Percentiles rank a stretch among this genome's conserved stretches.
Conservation (phyloP, 1,140 invertebrate genomes). For the Euura saliciscinereae region DNA sequence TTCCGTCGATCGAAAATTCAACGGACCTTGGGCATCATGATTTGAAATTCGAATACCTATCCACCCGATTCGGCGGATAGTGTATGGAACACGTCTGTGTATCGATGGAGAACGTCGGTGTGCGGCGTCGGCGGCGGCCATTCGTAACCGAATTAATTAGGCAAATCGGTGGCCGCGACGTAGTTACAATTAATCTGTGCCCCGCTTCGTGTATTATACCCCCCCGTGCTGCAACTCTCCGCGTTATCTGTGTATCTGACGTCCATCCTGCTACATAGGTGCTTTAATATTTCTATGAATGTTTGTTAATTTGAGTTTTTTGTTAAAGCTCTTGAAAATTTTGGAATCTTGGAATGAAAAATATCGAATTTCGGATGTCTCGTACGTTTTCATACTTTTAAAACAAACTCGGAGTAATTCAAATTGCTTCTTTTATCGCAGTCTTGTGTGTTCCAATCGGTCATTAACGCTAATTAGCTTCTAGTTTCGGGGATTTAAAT, state of each 20-base stretch:
- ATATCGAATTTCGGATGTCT: too few species aligned
- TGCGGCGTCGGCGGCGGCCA: slow-evolving; percentile 33
- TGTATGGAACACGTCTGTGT: neutral
- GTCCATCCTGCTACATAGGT: too few species aligned
- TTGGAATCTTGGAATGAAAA: too few species aligned
- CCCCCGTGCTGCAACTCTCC: neutral
- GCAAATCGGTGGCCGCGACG: slow-evolving; percentile 53
- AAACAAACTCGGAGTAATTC: too few species aligned
- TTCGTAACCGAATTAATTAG: slow-evolving; percentile 61
- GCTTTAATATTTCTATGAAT: too few species aligned
- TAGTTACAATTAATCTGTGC: slow-evolving; percentile 52
- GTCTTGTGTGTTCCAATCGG: neutral
- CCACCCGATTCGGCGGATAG: neutral
- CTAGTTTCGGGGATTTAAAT: neutral
- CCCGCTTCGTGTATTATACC: neutral
- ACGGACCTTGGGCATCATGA: neutral
- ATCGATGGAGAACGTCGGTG: neutral
- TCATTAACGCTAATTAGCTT: neutral
- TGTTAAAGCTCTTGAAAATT: too few species aligned
- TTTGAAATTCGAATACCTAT: slow-evolving; percentile 2
- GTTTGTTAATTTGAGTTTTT: too few species aligned
- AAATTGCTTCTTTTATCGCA: too few species aligned
- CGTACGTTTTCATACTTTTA: too few species aligned
- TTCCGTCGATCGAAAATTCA: neutral
- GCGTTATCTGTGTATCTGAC: too few species aligned